Percentiles rank a stretch among this genome's conserved stretches.
These are phyloP conservation scores for Hippopotamyrus pictus DNA, from an alignment of 2,797 vertebrate genomes.

Conservation along the genomic window DNA sequence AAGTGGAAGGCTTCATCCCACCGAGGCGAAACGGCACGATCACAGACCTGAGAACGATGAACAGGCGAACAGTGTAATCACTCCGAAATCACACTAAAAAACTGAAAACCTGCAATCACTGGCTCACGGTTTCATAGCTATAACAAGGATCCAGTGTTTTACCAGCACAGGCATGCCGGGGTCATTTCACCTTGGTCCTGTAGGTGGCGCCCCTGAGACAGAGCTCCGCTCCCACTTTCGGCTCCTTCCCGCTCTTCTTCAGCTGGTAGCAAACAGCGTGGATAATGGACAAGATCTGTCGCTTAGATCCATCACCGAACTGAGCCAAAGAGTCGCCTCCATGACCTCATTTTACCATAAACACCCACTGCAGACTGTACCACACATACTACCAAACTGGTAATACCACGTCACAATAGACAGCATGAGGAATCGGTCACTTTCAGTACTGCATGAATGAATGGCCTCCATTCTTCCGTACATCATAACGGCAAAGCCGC, in stretches of 20 bases:
- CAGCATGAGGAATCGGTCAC: neutral
- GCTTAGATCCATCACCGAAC: neutral
- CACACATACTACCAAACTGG: neutral
- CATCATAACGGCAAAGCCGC: neutral
- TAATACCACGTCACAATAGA: neutral
- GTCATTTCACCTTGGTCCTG: constrained; percentile 73
- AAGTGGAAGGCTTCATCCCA: constrained; percentile 85
- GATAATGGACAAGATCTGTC: neutral
- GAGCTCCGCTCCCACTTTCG: constrained; percentile 69
- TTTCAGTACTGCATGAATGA: neutral
- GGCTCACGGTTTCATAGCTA: neutral
- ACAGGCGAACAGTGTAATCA: neutral
- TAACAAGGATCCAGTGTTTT: neutral
- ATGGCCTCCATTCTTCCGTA: neutral
- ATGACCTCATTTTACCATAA: neutral
- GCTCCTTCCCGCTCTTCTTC: constrained; percentile 78
- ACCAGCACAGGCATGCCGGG: neutral
- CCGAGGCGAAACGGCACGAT: constrained; percentile 65
- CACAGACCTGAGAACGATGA: constrained; percentile 58
- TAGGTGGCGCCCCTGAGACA: constrained; percentile 55
- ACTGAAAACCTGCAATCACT: neutral
- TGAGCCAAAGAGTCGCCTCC: neutral
- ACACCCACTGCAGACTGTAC: neutral
- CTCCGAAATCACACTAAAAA: neutral
- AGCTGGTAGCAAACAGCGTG: constrained; percentile 52